Evolutionary conservation across 2,797 vertebrate species (phyloP).

Genomic region (Pseudochaenichthys georgianus): DNA sequence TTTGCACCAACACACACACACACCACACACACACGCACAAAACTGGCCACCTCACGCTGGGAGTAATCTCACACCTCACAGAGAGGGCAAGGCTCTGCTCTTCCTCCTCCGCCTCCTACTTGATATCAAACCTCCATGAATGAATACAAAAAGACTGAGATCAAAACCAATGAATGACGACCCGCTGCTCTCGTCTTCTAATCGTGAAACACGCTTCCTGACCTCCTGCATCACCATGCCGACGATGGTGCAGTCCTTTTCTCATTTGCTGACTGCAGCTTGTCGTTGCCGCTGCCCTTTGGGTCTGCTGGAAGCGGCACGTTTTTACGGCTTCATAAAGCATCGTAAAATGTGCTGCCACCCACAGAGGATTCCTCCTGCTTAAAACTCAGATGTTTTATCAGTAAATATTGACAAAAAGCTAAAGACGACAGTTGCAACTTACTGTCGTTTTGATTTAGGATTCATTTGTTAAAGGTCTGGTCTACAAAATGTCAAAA

Average conservation of each 20-base stretch:
- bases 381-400: too few relatives aligned
- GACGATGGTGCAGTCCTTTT: constrained; percentile 67
- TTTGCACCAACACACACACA: too few relatives aligned
- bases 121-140: constrained; percentile 29
- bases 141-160: constrained; percentile 14
- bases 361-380: not conserved
- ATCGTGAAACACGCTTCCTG: constrained; percentile 62
- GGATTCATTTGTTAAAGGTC: too few relatives aligned
- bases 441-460: too few relatives aligned
- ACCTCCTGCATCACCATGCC: constrained; percentile 60
- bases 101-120: constrained; percentile 36
- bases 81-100: constrained; percentile 26
- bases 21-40: constrained; percentile 9
- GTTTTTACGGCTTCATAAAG: constrained; percentile 29
- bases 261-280: constrained; percentile 67
- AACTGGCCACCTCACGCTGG: constrained; percentile 28
- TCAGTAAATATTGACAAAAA: constrained; percentile 1
- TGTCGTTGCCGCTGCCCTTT: constrained; percentile 56
- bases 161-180: constrained; percentile 29
- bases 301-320: constrained; percentile 38
- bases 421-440: not conserved
- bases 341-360: constrained; percentile 14
- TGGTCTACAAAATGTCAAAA: too few relatives aligned
- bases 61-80: constrained; percentile 69
- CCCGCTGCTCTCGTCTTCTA: constrained; percentile 23